Percentiles rank a stretch among this genome's conserved stretches.
Conservation (phyloP, 2,888 invertebrate genomes). For the Thysanoteuthis rhombus region DNA sequence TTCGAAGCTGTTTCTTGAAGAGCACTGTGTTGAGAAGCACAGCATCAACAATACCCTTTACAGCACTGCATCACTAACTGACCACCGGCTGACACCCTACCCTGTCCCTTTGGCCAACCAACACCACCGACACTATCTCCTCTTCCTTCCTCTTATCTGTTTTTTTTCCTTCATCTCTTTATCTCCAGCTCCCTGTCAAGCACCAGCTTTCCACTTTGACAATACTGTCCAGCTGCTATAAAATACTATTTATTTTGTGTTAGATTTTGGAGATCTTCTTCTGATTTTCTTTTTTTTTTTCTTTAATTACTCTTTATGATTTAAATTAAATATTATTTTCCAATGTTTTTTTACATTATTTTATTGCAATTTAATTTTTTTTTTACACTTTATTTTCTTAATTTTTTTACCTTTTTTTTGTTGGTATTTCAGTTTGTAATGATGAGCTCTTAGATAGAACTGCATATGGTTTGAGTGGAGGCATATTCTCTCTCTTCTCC, state of each 20-base stretch:
- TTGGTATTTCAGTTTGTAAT: not conserved
- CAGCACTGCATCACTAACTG: slow-evolving; percentile 2
- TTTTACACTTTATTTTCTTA: not conserved
- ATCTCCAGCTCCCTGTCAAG: not conserved
- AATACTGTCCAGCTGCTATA: not conserved
- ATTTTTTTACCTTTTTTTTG: not conserved
- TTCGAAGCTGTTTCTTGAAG: not conserved
- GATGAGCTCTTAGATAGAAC: not conserved
- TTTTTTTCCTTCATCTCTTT: not conserved
- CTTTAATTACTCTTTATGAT: not conserved
- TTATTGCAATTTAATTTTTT: not conserved
- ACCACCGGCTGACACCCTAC: not conserved
- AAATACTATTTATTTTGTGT: not conserved
- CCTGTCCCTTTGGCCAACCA: too few relatives aligned
- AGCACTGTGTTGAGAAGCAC: slow-evolving; percentile 15
- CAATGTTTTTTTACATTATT: not conserved
- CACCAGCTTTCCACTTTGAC: not conserved
- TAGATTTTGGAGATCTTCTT: not conserved
- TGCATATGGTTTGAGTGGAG: not conserved
- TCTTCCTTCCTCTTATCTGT: too few relatives aligned
- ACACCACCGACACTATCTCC: not conserved
- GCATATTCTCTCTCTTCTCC: not conserved
- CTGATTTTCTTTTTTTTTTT: not conserved
- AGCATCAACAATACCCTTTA: slow-evolving; percentile 12
- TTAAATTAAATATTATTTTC: not conserved